Evolutionary conservation across 2,888 invertebrate species (phyloP), one percentile per base, ranked within the genome.

Genomic region (Lycia hirtaria): DNA sequence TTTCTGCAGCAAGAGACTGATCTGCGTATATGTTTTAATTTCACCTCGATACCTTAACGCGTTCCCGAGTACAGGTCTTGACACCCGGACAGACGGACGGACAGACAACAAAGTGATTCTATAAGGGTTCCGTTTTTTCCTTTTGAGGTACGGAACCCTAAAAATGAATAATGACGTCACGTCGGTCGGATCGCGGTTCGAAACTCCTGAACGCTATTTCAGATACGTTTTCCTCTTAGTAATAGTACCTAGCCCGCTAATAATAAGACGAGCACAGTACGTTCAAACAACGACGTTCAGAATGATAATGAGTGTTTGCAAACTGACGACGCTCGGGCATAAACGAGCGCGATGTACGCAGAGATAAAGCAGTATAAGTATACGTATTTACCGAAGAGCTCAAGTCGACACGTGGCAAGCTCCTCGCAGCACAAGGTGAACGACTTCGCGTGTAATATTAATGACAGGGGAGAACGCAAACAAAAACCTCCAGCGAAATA

Each of bases 151-250:
- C n/a, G n/a, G n/a, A n/a, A n/a, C n/a, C n/a, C n/a, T n/a, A n/a
- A 88, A 87, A 88, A 87, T 81, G 84, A 85, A 85, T 87, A 87
- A 85, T 85, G 79, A 77, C 76, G 74, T n/a, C 62, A 58, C 77
- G 62, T 47, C 71, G 74, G 77, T 60, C 70, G 67, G 51, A 57
- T 67, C 65, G 65, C 72, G 72, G 73, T 71, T 73, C 72, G 77
- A 73, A 78, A 79, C 80, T 83, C 85, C 81, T 85, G 79, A 73
- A 78, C 67, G 83, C 86, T 87, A 88, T 87, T 88, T 87, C 78
- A 77, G 87, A 81, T 76, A 77, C 78, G 76, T 88, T 87, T 87
- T 88, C 87, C 88, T 88, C 84, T 71, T 85, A 80, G 78, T 75
- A 79, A 83, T 77, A 81, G 77, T 78, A 81, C 76, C 73, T 75